phyloP scores from a whole-genome alignment of 2,113 vertebrate species.

The Barnardius zonarius region DNA sequence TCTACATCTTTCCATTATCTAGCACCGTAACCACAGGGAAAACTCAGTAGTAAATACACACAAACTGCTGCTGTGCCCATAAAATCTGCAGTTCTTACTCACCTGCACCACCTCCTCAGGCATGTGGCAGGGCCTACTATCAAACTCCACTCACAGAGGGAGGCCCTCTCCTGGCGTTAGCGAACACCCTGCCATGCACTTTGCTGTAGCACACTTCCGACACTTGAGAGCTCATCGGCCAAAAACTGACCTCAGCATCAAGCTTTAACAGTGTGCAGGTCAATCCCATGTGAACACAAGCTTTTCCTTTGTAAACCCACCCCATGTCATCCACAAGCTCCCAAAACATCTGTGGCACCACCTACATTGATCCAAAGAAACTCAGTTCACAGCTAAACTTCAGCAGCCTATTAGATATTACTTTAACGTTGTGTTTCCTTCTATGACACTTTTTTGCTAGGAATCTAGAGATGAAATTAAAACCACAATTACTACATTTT shows the following conservation, averaged over 20 bases:
- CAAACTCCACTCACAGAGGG: slow-evolving; percentile 83
- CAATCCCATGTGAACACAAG: rapidly evolving
- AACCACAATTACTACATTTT: neutral
- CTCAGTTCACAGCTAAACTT: neutral
- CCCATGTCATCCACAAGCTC: neutral
- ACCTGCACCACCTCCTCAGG: neutral
- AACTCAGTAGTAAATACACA: neutral
- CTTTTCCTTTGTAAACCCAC: neutral
- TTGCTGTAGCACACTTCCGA: slow-evolving; percentile 93
- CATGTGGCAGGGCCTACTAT: slow-evolving; percentile 87
- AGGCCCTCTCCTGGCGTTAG: slow-evolving; percentile 78
- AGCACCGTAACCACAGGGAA: neutral
- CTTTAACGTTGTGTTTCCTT: neutral
- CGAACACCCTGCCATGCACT: slow-evolving; percentile 73
- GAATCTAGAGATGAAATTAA: neutral
- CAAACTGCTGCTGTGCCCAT: neutral
- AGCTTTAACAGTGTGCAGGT: slow-evolving; percentile 89
- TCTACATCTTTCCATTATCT: neutral
- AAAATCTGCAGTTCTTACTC: rapidly evolving
- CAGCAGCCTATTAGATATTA: neutral
- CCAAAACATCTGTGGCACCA: neutral
- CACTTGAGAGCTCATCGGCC: slow-evolving; percentile 79
- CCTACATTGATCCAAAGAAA: neutral
- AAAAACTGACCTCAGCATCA: slow-evolving; percentile 73
- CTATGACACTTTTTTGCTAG: neutral